Base-by-base conservation (phyloP, 2,113 vertebrate genomes). In the Scophthalmus maximus region DNA sequence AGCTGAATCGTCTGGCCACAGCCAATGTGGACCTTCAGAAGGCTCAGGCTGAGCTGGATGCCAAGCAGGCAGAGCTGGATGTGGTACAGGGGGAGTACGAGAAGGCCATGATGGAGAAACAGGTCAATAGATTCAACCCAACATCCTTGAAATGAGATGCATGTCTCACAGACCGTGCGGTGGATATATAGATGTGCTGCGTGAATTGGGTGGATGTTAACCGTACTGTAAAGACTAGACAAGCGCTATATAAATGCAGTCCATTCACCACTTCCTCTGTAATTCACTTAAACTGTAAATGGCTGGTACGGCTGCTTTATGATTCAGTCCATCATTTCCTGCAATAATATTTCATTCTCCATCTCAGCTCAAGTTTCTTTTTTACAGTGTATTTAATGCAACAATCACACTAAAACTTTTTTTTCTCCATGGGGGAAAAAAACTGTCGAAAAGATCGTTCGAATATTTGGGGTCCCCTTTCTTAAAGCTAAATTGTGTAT, bases 31-130 rank as follows among this genome's bases (percentile, higher is more conserved):
- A 91, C 50, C 88, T 90, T 32, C 78, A 90, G 73, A 88, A 76
- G 62, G 90, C 90, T 70, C 88, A 87, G 74, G 80, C 85, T 27
- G 87, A 91, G 59, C 83, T 91, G 68, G 88, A 91, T 12, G 90
- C 85, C 46, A 91, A 90, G 59, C 88, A 91, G 49, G 81, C 88
- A 8, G 90, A 91, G 75, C 84, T 91, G 73, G 88, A 91, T 78
- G 80, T 87, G 58, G 90, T 89, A 0, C 85, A 87, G 69, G 81
- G 25, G 0, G 85, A 88, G 17, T 90, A 91, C 50, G 88, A 90
- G 55, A 89, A 89, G 50, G 88, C 87, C 55, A 89, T 91, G 87
- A 81, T 78, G 75, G 85, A 90, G 68, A 91, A 91, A 78, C 90
- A 89, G 87, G 86, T 90, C 25, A 42, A n/a, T 4, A 42, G 11